Evolutionary conservation across 2,888 invertebrate species (phyloP).

Genomic region (Hemicrepidius hirtus): DNA sequence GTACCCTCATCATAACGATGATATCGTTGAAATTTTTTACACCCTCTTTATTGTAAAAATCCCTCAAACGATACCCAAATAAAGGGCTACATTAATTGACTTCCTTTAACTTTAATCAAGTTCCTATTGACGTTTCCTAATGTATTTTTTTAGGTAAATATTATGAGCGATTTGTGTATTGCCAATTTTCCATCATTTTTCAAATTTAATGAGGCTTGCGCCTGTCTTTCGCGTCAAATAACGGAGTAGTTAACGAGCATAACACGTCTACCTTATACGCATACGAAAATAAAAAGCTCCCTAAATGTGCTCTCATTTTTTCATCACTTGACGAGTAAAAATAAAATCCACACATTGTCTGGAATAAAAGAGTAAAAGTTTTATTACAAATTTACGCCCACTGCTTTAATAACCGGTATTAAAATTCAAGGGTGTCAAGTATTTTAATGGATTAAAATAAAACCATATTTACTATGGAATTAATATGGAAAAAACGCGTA

Average conservation of each 20-base stretch:
- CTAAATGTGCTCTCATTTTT: slow-evolving; percentile 9
- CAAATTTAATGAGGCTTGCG: slow-evolving; percentile 26
- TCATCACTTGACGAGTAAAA: slow-evolving; percentile 11
- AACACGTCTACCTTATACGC: slow-evolving; percentile 5
- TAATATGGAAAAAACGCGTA: too few relatives aligned
- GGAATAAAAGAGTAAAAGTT: background rate
- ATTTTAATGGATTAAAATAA: too few relatives aligned
- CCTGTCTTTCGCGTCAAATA: slow-evolving; percentile 3
- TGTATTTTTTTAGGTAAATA: background rate
- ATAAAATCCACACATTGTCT: slow-evolving; percentile 6
- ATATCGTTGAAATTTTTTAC: background rate
- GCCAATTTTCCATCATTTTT: slow-evolving; percentile 28
- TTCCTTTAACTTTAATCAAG: slow-evolving; percentile 16
- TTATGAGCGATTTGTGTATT: background rate
- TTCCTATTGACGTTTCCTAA: background rate
- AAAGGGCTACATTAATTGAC: background rate
- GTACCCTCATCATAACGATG: background rate
- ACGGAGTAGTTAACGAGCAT: slow-evolving; percentile 8
- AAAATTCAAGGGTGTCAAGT: background rate
- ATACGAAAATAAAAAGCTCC: slow-evolving; percentile 4
- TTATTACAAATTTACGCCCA: background rate
- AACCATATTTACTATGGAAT: too few relatives aligned
- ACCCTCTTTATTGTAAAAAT: background rate
- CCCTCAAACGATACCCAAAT: background rate
- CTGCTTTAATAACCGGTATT: background rate